A percentile compares a stretch with the other conserved stretches of the same genome.
Conservation (phyloP, 1,140 invertebrate species). For the Dermatophagoides farinae region DNA sequence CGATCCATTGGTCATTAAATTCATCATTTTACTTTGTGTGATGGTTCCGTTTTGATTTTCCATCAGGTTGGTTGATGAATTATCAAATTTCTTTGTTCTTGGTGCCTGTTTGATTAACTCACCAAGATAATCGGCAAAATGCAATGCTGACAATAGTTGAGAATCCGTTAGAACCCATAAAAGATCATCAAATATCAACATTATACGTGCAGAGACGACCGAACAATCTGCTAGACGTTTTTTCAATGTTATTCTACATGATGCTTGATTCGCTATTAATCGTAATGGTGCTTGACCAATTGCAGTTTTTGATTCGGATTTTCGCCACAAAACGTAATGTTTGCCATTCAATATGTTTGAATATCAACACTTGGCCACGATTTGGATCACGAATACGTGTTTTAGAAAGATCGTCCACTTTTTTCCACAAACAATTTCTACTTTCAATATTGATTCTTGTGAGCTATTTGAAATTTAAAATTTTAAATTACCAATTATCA, state of each 20-base stretch:
- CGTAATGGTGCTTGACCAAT: constrained; percentile 65
- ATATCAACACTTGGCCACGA: constrained; percentile 72
- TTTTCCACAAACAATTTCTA: constrained; percentile 66
- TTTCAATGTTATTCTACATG: constrained; percentile 86
- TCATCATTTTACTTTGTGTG: background rate
- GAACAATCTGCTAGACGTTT: constrained; percentile 81
- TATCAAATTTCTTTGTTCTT: constrained; percentile 10
- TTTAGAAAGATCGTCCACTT: constrained; percentile 58
- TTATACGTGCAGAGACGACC: constrained; percentile 70
- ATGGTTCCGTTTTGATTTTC: background rate
- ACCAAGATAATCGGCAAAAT: constrained; percentile 13
- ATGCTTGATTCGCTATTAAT: constrained; percentile 79
- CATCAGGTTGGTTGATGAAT: background rate
- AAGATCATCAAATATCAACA: constrained; percentile 80
- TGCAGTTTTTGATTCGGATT: constrained; percentile 16
- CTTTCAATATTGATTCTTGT: constrained; percentile 77
- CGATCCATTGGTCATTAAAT: background rate
- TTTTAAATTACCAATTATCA: background rate
- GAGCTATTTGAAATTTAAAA: constrained; percentile 37
- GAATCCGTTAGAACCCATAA: constrained; percentile 96
- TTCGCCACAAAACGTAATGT: constrained; percentile 76
- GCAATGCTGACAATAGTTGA: constrained; percentile 67
- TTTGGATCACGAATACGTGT: constrained; percentile 74
- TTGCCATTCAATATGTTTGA: constrained; percentile 96
- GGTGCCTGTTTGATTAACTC: constrained; percentile 11